Conservation (phyloP, 2,113 vertebrate species). For the Ascaphus truei region DNA sequence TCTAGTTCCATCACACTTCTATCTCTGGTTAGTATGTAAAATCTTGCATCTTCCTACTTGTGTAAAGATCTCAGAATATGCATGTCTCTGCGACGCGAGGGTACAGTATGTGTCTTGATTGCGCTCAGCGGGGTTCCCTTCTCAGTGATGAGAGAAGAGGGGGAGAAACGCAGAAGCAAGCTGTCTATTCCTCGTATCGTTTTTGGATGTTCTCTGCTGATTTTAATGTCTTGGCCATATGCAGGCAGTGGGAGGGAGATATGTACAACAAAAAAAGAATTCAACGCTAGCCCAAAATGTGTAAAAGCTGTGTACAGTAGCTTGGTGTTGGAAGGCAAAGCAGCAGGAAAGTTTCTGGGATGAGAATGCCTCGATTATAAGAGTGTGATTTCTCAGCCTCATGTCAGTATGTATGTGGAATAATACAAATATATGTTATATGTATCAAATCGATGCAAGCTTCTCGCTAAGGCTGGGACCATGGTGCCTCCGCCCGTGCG, state of each 20-base stretch:
- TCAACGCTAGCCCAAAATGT: slow-evolving; percentile 34
- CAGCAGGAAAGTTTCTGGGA: slow-evolving; percentile 37
- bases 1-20: not conserved
- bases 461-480: no score
- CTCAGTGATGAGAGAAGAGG: slow-evolving; percentile 36
- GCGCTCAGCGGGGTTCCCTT: slow-evolving; percentile 36
- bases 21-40: slow-evolving; percentile 33
- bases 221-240: slow-evolving; percentile 29
- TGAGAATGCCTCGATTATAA: slow-evolving; percentile 35
- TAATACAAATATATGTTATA: no score
- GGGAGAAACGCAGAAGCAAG: slow-evolving; percentile 32
- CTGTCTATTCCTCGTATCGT: slow-evolving; percentile 36
- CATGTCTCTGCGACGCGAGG: slow-evolving; percentile 34
- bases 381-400: slow-evolving; percentile 32
- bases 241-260: slow-evolving; percentile 39
- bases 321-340: slow-evolving; percentile 34
- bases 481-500: no score
- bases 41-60: slow-evolving; percentile 28
- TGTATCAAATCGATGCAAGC: no score
- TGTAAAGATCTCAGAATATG: slow-evolving; percentile 34
- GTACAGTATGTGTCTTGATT: slow-evolving; percentile 39
- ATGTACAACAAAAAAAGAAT: no score
- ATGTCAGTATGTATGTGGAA: slow-evolving; percentile 26
- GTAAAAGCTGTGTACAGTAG: slow-evolving; percentile 35
- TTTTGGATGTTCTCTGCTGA: no score